Conservation (phyloP, 2,797 vertebrate species). For the Geotrypetes seraphini region DNA sequence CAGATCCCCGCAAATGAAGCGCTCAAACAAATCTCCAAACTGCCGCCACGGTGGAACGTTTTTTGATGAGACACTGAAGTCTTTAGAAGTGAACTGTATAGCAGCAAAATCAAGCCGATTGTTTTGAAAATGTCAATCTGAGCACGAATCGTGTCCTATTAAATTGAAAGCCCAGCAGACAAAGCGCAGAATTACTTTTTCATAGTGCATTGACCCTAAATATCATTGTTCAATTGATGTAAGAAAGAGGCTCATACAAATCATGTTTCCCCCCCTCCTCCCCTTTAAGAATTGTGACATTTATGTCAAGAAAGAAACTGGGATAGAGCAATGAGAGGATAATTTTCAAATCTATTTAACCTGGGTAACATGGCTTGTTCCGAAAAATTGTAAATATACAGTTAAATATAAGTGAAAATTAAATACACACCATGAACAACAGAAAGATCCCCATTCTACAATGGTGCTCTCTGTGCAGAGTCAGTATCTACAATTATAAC, state of each 20-base stretch:
- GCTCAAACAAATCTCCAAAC: background rate
- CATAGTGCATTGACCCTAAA: constrained; percentile 39
- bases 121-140: constrained; percentile 30
- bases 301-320: too few relatives aligned
- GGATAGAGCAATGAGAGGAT: too few relatives aligned
- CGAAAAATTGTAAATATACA: too few relatives aligned
- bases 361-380: accelerated
- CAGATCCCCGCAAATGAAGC: constrained; percentile 32
- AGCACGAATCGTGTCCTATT: constrained; percentile 38
- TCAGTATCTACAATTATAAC: too few relatives aligned
- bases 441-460: too few relatives aligned
- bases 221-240: constrained; percentile 10
- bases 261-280: too few relatives aligned
- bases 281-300: too few relatives aligned
- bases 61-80: constrained; percentile 28
- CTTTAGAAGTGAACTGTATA: constrained; percentile 11
- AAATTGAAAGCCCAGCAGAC: constrained; percentile 17
- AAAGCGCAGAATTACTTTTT: constrained; percentile 24
- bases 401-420: too few relatives aligned
- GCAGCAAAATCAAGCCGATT: constrained; percentile 18
- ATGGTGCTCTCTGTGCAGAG: too few relatives aligned
- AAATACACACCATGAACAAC: too few relatives aligned
- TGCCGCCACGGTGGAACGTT: constrained; percentile 25
- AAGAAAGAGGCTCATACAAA: too few relatives aligned
- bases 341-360: too few relatives aligned